Evolutionary conservation across 2,888 invertebrate species (phyloP).

Genomic region (Atherix ibis): DNA sequence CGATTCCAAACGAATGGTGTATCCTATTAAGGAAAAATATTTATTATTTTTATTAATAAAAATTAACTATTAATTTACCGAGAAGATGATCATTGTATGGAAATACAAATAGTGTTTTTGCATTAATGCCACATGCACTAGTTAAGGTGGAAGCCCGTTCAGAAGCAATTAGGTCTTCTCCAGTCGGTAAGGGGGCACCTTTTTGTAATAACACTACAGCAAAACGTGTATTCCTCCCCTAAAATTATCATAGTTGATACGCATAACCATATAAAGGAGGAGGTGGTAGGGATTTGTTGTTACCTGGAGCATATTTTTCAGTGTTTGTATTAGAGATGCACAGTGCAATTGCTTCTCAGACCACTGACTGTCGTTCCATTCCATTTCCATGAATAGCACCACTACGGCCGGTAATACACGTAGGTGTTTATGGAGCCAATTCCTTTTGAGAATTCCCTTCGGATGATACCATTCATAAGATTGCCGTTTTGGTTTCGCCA

Average conservation of each 20-base stretch:
- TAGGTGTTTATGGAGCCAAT: conserved; percentile 91
- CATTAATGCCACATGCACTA: conserved; percentile 77
- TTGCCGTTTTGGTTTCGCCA: conserved; percentile 69
- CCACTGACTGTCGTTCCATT: conserved; percentile 93
- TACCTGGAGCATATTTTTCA: conserved; percentile 37
- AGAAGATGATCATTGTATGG: conserved; percentile 79
- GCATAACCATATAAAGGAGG: background rate
- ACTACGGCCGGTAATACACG: conserved; percentile 81
- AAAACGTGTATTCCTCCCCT: conserved; percentile 44
- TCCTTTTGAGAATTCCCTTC: conserved; percentile 82
- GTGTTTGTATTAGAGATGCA: conserved; percentile 71
- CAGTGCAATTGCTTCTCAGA: conserved; percentile 90
- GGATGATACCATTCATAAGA: conserved; percentile 94
- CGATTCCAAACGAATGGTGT: conserved; percentile 66
- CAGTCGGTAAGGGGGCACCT: conserved; percentile 56
- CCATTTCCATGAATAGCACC: conserved; percentile 90
- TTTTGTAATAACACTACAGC: conserved; percentile 85
- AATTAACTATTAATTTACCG: no score
- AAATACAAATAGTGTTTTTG: conserved; percentile 82
- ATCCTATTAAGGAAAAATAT: no score
- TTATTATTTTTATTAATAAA: no score
- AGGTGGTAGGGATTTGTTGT: background rate
- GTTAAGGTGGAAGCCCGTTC: conserved; percentile 86
- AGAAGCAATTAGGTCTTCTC: conserved; percentile 67
- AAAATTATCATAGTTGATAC: conserved; percentile 13